Evolutionary conservation across 2,888 invertebrate genomes (phyloP), one percentile per base, ranked within the genome.

Genomic region (Agriopis leucophaearia): DNA sequence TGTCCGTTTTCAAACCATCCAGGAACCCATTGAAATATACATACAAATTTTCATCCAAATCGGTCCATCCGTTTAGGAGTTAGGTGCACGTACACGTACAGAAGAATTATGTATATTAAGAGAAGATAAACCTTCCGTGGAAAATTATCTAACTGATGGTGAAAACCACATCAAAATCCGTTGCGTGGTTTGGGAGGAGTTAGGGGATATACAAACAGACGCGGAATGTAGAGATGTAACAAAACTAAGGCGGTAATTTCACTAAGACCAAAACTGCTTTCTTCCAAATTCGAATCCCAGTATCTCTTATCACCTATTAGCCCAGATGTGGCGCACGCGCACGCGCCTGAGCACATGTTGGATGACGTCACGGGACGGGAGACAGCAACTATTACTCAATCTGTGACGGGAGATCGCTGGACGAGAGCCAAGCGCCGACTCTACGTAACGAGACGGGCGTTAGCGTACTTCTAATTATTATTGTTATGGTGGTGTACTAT

Each of bases 341-440:
- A 45, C 44, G 60, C 64, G 65, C 13, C 38, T 15, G 42, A 55
- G 55, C 55, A 42, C 55, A 55, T 55, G 55, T 8, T 7, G 13
- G 38, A 64, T 72, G 75, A 69, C 73, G 73, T 69, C 73, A 73
- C 67, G 57, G 66, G 70, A 64, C 40, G 44, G 44, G 47, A 47
- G 18, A 40, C 15, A 18, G 59, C 35, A 12, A 57, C 56, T 64
- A 8, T 55, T 40, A 50, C 60, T 12, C 55, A 27, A 42, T 35
- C 60, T 45, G 56, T 50, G 63, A 51, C 56, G 42, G 35, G 50
- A 48, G 47, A 52, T 18, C 18, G 18, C 42, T 65, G 65, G 65
- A 15, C 44, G 50, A 13, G 9, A 8, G 66, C 66, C 66, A 66
- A 50, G 55, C 54, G 59, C 65, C 48, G 45, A 45, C 15, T 12